These are phyloP conservation scores for Sorex araneus DNA, from an alignment of 2,113 vertebrate species.

Conservation along the genomic window DNA sequence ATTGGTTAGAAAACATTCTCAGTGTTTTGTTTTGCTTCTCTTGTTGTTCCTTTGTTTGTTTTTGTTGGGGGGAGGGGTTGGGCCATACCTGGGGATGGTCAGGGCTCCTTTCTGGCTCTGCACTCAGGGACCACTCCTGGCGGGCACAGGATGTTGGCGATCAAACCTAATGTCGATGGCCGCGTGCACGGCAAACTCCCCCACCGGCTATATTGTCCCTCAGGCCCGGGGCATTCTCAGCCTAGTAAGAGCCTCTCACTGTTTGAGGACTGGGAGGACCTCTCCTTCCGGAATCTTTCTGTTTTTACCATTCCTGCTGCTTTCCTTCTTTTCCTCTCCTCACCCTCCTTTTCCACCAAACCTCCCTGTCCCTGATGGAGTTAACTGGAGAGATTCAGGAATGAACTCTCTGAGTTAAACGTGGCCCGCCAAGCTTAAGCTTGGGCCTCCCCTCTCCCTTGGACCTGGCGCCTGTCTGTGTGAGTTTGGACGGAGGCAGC, in stretches of 20 bases:
- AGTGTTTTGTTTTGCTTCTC: constrained; percentile 68
- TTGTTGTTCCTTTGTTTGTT: constrained; percentile 75
- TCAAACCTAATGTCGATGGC: too few species aligned
- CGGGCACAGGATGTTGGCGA: too few species aligned
- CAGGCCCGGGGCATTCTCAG: not conserved
- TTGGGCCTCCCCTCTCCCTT: constrained; percentile 46
- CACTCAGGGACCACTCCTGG: too few species aligned
- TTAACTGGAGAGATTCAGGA: constrained; percentile 56
- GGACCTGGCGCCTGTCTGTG: constrained; percentile 73
- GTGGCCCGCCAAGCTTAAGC: constrained; percentile 10
- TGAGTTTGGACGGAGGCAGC: constrained; percentile 68
- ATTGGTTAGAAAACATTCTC: constrained; percentile 69
- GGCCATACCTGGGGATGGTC: too few species aligned
- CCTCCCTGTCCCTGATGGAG: not conserved
- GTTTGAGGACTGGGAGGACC: not conserved
- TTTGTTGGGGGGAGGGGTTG: too few species aligned
- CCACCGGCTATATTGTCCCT: too few species aligned
- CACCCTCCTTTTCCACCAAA: constrained; percentile 7
- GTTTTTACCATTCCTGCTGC: not conserved
- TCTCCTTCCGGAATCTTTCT: constrained; percentile 33
- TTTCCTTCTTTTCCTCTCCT: not conserved
- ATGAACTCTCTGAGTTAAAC: constrained; percentile 51
- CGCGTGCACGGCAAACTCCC: too few species aligned
- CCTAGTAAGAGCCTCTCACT: constrained; percentile 66
- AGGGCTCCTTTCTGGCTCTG: too few species aligned